phyloP scores from a whole-genome alignment of 2,888 invertebrate species.

The Polylopha cassiicola region DNA sequence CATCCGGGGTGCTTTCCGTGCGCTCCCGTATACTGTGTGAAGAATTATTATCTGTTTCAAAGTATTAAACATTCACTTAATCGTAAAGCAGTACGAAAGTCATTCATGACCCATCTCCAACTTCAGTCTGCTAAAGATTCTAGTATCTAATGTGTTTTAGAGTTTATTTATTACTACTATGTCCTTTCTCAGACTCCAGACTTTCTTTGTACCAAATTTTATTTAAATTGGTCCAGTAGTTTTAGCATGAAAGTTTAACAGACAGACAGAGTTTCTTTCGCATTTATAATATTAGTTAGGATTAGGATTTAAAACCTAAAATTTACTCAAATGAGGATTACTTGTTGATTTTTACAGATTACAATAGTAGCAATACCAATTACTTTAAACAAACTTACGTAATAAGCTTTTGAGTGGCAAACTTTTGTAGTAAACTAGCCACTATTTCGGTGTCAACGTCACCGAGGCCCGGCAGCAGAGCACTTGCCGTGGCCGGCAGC shows the following conservation, averaged over 20 bases:
- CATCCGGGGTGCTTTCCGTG: slow-evolving; percentile 58
- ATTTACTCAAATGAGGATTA: not conserved
- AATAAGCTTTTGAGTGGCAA: slow-evolving; percentile 71
- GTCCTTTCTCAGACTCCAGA: too few species aligned
- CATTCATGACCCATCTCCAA: too few species aligned
- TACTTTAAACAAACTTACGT: slow-evolving; percentile 62
- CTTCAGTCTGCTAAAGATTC: too few species aligned
- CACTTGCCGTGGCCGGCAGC: slow-evolving; percentile 63
- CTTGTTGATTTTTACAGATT: not conserved
- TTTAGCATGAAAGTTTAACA: too few species aligned
- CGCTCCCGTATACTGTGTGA: slow-evolving; percentile 52
- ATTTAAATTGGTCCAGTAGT: too few species aligned
- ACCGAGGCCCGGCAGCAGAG: slow-evolving; percentile 60
- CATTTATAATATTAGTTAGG: too few species aligned
- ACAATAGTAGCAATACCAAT: not conserved
- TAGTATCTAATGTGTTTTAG: too few species aligned
- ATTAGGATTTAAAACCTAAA: slow-evolving; percentile 1
- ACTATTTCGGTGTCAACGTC: slow-evolving; percentile 65
- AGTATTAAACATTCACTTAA: too few species aligned
- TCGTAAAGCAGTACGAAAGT: too few species aligned
- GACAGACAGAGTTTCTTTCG: too few species aligned
- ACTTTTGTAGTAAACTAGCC: slow-evolving; percentile 64
- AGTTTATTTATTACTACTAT: too few species aligned
- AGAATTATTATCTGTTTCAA: slow-evolving; percentile 1
- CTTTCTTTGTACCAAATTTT: too few species aligned